Conservation (phyloP, 2,888 invertebrate genomes). For the Theodoxus fluviatilis region DNA sequence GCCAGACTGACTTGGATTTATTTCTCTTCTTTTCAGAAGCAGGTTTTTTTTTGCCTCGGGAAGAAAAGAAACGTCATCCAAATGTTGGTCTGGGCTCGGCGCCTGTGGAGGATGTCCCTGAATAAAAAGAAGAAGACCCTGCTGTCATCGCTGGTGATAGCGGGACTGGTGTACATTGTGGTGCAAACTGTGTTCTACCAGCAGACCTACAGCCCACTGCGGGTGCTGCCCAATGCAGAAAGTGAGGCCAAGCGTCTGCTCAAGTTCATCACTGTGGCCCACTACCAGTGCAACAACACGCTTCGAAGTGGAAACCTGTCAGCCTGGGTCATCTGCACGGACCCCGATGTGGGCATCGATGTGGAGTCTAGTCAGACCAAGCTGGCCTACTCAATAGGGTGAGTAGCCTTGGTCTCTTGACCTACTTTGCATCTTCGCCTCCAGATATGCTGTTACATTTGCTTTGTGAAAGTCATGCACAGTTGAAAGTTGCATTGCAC, state of each 20-base stretch:
- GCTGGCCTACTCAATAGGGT: constrained; percentile 57
- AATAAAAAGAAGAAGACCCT: constrained; percentile 39
- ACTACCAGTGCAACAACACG: constrained; percentile 56
- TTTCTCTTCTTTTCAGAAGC: too few species aligned
- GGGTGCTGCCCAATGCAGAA: constrained; percentile 53
- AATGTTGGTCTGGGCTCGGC: constrained; percentile 17
- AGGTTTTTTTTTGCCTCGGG: too few species aligned
- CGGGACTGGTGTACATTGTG: constrained; percentile 37
- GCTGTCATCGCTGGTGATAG: constrained; percentile 36
- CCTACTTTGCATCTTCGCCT: too few species aligned
- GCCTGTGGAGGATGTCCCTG: constrained; percentile 27
- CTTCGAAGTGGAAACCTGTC: constrained; percentile 48
- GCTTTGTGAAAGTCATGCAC: too few species aligned
- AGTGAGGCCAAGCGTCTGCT: constrained; percentile 56
- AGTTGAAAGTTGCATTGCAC: too few species aligned
- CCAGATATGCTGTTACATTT: too few species aligned
- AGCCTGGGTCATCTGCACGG: constrained; percentile 54
- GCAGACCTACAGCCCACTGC: constrained; percentile 53
- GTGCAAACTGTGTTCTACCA: constrained; percentile 46
- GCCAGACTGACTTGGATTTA: too few species aligned
- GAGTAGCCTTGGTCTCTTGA: constrained; percentile 26
- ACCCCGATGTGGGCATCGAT: constrained; percentile 45
- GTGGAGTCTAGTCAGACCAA: too few species aligned
- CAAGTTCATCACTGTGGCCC: constrained; percentile 55
- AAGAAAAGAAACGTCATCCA: too few species aligned